Base-by-base conservation (phyloP, 2,888 invertebrate genomes). In the Lasius platythorax region DNA sequence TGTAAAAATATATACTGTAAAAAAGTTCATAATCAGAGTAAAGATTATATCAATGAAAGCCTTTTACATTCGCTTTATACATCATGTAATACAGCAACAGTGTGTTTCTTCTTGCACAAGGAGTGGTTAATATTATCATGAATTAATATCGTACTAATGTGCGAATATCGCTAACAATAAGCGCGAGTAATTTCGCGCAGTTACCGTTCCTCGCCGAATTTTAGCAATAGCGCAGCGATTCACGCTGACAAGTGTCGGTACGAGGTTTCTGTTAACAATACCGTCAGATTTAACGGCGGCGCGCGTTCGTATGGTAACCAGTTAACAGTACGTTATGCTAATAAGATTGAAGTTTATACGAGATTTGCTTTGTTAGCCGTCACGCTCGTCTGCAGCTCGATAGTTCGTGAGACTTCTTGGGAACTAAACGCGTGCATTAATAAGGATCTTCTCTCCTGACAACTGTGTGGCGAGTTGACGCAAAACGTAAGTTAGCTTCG, bases 341-440 rank as follows among this genome's bases (percentile, higher is more conserved):
- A 83, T 79, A 73, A 67, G 78, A 83, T 43, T 63, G 68, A 63
- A 81, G 67, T 79, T 76, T 67, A 66, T 46, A 63, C 56, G 28
- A 82, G 63, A 58, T 82, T 79, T 75, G 63, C 79, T 33, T 64
- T 61, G 72, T 56, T 53, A 18, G 58, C 56, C 28, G 18, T 63
- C 63, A 64, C 66, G 68, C 53, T 68, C 46, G 43, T 79, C 76
- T 28, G 67, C 46, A 58, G 56, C 61, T 37, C 30, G 72, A 73
- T 73, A 84, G 81, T 81, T 74, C 67, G 46, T 9, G n/a, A 66
- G 56, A 66, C 28, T 81, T 84, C 84, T 61, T 56, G 70, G 58
- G 12, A 81, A 73, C 63, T 66, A 12, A 50, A 76, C 70, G 81
- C 72, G 72, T 81, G 64, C 70, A 85, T 70, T 81, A 67, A 73